These are phyloP conservation scores for Drepana falcataria DNA, from an alignment of 2,888 invertebrate species.

Conservation along the genomic window DNA sequence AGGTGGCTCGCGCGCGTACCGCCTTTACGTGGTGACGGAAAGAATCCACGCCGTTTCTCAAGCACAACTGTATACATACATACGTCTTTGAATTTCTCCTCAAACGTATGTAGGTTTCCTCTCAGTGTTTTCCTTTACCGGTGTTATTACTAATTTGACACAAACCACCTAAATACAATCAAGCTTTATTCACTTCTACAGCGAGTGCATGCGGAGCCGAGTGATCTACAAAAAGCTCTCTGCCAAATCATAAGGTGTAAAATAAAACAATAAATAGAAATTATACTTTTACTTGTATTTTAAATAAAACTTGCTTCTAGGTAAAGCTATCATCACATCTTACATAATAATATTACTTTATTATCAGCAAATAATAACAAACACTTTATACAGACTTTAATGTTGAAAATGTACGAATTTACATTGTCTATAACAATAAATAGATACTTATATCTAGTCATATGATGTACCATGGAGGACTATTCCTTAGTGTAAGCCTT, in stretches of 20 bases:
- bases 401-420: constrained; percentile 47
- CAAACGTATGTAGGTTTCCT: no score
- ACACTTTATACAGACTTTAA: constrained; percentile 62
- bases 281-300: constrained; percentile 68
- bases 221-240: constrained; percentile 45
- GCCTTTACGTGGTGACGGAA: no score
- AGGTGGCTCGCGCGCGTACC: no score
- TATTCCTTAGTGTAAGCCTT: constrained; percentile 27
- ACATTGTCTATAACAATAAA: constrained; percentile 50
- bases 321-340: constrained; percentile 74
- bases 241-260: constrained; percentile 50
- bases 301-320: constrained; percentile 72
- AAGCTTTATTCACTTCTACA: constrained; percentile 8
- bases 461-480: constrained; percentile 36
- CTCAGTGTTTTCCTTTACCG: no score
- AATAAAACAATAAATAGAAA: constrained; percentile 63
- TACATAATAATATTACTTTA: constrained; percentile 54
- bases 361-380: constrained; percentile 69
- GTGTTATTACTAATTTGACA: no score
- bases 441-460: constrained; percentile 50
- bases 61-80: no score
- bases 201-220: constrained; percentile 38
- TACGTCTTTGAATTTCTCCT: no score
- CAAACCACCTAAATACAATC: constrained; percentile 1
- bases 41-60: no score